These are phyloP conservation scores for Theropithecus gelada DNA, from an alignment of 2,113 vertebrate genomes.

Conservation along the genomic window DNA sequence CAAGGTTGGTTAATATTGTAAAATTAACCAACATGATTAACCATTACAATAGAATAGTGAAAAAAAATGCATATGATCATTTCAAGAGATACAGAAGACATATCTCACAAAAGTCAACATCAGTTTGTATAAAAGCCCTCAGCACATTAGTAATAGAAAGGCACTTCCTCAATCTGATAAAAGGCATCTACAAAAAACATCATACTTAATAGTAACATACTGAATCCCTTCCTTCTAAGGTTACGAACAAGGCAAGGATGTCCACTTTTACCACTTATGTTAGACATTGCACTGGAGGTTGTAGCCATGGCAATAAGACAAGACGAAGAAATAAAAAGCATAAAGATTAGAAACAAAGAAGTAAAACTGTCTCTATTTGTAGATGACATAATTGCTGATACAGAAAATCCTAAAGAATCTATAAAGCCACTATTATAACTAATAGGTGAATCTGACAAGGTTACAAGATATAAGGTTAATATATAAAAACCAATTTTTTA, in stretches of 20 bases:
- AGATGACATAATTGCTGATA: not conserved
- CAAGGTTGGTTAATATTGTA: not conserved
- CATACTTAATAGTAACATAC: not conserved
- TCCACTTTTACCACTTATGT: not conserved
- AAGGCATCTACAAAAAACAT: not conserved
- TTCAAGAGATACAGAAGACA: not conserved
- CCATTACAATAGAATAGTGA: not conserved
- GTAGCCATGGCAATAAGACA: not conserved
- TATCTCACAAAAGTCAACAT: not conserved
- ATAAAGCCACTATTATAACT: not conserved
- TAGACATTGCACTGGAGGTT: not conserved
- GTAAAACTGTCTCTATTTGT: not conserved
- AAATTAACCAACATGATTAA: slow-evolving; percentile 18
- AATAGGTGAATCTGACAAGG: not conserved
- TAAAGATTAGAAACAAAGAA: not conserved
- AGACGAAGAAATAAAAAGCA: not conserved
- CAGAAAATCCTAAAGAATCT: not conserved
- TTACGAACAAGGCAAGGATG: not conserved
- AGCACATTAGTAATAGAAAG: not conserved
- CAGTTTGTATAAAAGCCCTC: not conserved
- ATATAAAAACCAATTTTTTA: not conserved
- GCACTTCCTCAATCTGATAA: not conserved
- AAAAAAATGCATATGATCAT: not conserved
- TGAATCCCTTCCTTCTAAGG: not conserved
- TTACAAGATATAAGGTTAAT: not conserved